These are phyloP conservation scores for Teleogryllus occipitalis DNA, from an alignment of 1,140 invertebrate species.

Conservation along the genomic window DNA sequence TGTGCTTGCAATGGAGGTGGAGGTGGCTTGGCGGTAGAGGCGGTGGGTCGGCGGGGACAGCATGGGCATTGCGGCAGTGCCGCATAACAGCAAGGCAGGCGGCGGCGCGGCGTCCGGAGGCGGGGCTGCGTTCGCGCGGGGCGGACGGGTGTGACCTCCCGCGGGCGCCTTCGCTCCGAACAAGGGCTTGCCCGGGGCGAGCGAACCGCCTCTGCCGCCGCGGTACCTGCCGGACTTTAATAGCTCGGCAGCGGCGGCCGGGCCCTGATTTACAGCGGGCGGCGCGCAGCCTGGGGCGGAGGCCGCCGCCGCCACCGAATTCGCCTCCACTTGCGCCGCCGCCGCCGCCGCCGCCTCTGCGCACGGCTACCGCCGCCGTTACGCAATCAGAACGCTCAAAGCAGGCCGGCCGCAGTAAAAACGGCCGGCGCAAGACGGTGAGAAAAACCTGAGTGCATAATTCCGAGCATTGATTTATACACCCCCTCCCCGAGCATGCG, in stretches of 20 bases:
- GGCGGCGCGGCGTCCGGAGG: not conserved
- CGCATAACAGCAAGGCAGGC: too few species aligned
- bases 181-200: not conserved
- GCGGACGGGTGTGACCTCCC: not conserved
- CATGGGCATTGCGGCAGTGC: too few species aligned
- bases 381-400: not conserved
- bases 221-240: not conserved
- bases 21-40: too few species aligned
- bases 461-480: slow-evolving; percentile 4
- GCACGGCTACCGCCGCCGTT: not conserved
- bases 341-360: too few species aligned
- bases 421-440: not conserved
- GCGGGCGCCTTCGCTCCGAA: not conserved
- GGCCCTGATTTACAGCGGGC: not conserved
- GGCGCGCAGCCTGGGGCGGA: not conserved
- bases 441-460: not conserved
- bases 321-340: not conserved
- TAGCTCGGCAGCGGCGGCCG: not conserved
- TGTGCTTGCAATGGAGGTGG: too few species aligned
- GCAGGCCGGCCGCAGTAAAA: not conserved
- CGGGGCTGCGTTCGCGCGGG: not conserved
- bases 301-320: not conserved
- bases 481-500: not conserved
- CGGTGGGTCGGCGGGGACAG: too few species aligned
- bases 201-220: not conserved